Percentiles rank a stretch among this genome's conserved stretches.
Conservation (phyloP, 2,797 vertebrate genomes). For the Sebastes flavidus region DNA sequence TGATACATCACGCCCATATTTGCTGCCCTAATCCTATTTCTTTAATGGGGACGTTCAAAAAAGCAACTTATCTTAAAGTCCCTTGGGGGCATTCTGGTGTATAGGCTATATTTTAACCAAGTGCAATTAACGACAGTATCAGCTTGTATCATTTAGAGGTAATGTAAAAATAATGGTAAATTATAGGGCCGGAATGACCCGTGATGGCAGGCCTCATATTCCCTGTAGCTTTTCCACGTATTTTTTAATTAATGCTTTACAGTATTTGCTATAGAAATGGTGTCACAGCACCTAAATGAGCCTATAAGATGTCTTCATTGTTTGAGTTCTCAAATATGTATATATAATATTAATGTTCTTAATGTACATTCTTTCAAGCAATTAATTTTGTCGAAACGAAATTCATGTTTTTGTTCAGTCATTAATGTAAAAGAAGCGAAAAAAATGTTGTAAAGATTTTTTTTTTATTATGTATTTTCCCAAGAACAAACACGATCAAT, state of each 20-base stretch:
- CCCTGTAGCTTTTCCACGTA: slow-evolving; percentile 89
- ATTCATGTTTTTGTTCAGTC: neutral
- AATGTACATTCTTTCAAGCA: neutral
- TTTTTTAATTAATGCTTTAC: slow-evolving; percentile 93
- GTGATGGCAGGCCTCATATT: slow-evolving; percentile 94
- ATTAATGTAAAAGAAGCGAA: slow-evolving; percentile 42
- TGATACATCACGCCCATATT: slow-evolving; percentile 98
- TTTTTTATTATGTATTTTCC: slow-evolving; percentile 91
- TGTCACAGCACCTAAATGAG: slow-evolving; percentile 84
- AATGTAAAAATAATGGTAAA: slow-evolving; percentile 99
- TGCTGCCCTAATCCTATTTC: slow-evolving; percentile 98
- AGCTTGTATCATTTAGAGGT: slow-evolving; percentile 99
- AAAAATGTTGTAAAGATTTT: slow-evolving; percentile 76
- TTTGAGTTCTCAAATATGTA: neutral
- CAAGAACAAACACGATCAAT: slow-evolving; percentile 99
- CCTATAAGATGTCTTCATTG: slow-evolving; percentile 77
- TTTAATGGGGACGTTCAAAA: slow-evolving; percentile 96
- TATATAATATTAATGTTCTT: neutral
- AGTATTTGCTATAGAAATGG: slow-evolving; percentile 86
- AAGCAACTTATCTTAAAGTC: slow-evolving; percentile 89
- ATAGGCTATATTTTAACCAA: slow-evolving; percentile 90
- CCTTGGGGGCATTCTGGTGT: slow-evolving; percentile 89
- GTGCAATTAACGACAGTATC: slow-evolving; percentile 99
- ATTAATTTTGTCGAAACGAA: neutral
- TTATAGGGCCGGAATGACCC: slow-evolving; percentile 98